These are phyloP conservation scores for Digitonthophagus gazella DNA, from an alignment of 2,888 invertebrate species.

Conservation along the genomic window DNA sequence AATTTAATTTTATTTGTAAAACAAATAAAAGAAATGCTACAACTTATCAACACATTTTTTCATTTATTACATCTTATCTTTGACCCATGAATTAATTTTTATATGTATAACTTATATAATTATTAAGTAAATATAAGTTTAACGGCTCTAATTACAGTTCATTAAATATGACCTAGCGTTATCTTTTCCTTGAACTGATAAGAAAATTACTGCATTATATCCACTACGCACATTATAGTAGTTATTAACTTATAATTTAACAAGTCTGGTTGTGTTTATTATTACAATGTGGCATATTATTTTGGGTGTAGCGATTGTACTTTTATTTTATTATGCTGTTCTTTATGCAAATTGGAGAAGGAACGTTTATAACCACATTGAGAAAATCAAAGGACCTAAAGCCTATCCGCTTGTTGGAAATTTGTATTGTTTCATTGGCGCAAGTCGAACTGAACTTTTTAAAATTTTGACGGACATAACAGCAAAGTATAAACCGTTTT, in stretches of 20 bases:
- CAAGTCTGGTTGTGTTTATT: background rate
- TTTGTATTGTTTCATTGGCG: slow-evolving; percentile 17
- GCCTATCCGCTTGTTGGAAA: slow-evolving; percentile 21
- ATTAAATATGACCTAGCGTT: too few relatives aligned
- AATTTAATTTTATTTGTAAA: too few relatives aligned
- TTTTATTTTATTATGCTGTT: background rate
- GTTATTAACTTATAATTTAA: background rate
- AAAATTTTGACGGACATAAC: slow-evolving; percentile 32
- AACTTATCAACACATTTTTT: too few relatives aligned
- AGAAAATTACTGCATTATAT: too few relatives aligned
- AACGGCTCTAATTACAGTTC: too few relatives aligned
- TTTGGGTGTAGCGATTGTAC: background rate
- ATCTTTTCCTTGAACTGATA: too few relatives aligned
- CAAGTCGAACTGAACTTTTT: slow-evolving; percentile 26
- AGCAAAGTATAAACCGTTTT: slow-evolving; percentile 31
- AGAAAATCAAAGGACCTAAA: slow-evolving; percentile 23
- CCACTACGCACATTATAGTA: too few relatives aligned
- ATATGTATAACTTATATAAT: too few relatives aligned
- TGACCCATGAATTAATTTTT: too few relatives aligned
- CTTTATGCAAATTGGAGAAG: slow-evolving; percentile 21
- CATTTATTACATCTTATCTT: too few relatives aligned
- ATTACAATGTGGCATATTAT: background rate
- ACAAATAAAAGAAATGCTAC: too few relatives aligned
- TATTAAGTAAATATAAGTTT: too few relatives aligned
- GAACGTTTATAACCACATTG: slow-evolving; percentile 18